Conservation (phyloP, 2,888 invertebrate genomes). For the Machimus rusticus region DNA sequence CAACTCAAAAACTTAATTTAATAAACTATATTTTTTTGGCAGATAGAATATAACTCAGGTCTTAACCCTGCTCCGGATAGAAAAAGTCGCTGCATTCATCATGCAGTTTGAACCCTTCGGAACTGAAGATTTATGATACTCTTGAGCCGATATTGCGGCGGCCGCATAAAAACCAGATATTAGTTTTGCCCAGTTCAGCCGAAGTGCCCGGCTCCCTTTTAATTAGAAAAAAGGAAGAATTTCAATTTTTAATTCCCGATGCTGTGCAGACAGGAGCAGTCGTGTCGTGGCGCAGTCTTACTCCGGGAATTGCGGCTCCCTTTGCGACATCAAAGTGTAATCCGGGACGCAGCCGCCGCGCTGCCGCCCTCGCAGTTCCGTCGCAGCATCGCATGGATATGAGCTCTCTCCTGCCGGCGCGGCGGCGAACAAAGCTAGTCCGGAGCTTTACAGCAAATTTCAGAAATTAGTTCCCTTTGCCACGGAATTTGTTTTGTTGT, state of each 20-base stretch:
- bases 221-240: background rate
- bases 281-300: no score
- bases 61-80: background rate
- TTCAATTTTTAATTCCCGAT: background rate
- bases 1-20: no score
- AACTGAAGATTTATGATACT: background rate
- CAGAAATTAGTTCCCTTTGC: slow-evolving; percentile 45
- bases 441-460: slow-evolving; percentile 44
- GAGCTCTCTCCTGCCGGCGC: background rate
- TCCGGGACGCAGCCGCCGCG: background rate
- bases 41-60: no score
- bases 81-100: background rate
- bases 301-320: background rate
- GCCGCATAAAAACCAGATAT: background rate
- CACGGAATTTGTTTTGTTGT: slow-evolving; percentile 45
- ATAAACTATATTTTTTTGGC: no score
- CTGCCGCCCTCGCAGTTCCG: background rate
- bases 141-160: background rate
- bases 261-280: no score
- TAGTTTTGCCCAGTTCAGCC: background rate
- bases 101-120: background rate
- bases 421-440: slow-evolving; percentile 19
- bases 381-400: background rate
- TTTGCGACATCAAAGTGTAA: background rate
- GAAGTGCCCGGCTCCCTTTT: background rate